Evolutionary conservation across 2,797 vertebrate genomes (phyloP), one percentile per base, ranked within the genome.

Genomic region (Eulemur coronatus): DNA sequence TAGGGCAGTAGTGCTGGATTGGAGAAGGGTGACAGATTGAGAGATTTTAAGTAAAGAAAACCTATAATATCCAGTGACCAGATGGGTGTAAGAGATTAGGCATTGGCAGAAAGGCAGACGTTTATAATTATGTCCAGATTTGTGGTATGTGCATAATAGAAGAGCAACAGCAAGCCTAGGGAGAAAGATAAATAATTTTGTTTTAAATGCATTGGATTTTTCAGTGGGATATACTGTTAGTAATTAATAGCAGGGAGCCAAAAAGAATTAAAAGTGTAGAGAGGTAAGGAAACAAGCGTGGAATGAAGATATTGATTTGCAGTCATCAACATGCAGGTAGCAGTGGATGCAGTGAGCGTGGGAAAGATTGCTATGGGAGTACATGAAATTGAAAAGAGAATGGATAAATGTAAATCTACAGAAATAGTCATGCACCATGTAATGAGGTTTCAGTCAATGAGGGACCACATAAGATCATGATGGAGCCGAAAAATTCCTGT

Each of bases 121-220:
- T 38, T 38, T 65, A 7, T 73, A 84, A 94, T 81, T 50, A 81
- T 52, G 9, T 61, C 20, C 72, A 84, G 41, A 59, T 61, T 73
- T 76, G 84, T 65, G 38, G 35, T 61, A 43, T 69, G 52, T 28
- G 26, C 4, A 57, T 26, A 80, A 57, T 28, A 33, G 48, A 85
- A 79, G 22, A 78, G 12, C 65, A 86, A 90, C 14, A 89, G 11
- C 4, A 88, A 55, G 11, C 55, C 10, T 85, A 73, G 28, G 5
- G n/a, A 67, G 72, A 96, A 59, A 63, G 46, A 52, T 73, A 28
- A 67, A 67, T 61, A 52, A 75, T 92, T 89, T 80, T 48, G 41
- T 5, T 61, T 88, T 76, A 35, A 85, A 26, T 57, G 57, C 41
- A 48, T 26, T 86, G 20, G n/a, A 41, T 43, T 94, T 88, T 92